A percentile compares a stretch with the other conserved stretches of the same genome.
phyloP scores from a whole-genome alignment of 1,140 invertebrate species.

The Ruditapes philippinarum region DNA sequence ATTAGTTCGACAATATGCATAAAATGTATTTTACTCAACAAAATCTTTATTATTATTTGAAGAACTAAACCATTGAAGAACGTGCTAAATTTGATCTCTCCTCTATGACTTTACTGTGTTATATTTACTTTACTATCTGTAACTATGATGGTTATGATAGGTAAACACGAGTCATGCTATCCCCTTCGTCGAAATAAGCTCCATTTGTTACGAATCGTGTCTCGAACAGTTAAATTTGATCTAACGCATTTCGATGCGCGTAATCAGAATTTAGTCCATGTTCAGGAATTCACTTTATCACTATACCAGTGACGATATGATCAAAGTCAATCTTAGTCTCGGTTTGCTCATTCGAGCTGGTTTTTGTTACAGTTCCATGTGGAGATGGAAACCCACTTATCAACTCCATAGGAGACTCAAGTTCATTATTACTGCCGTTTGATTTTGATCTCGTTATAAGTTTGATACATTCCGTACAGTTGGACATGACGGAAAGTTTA shows the following conservation, averaged over 20 bases:
- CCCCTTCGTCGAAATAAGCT: no score
- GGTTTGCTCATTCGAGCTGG: not conserved
- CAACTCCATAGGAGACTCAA: not conserved
- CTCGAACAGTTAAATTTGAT: no score
- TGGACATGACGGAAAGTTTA: not conserved
- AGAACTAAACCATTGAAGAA: no score
- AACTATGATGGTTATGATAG: no score
- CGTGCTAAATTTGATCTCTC: no score
- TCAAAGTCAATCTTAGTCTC: conserved; percentile 13
- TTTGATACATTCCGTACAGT: conserved; percentile 8
- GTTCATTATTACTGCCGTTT: not conserved
- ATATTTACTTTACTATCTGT: no score
- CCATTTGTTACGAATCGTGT: no score
- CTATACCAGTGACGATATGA: not conserved
- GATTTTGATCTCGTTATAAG: conserved; percentile 17
- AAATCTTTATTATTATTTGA: no score
- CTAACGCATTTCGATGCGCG: not conserved
- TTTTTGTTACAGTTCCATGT: not conserved
- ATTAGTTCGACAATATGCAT: no score
- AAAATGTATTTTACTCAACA: no score
- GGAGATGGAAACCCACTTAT: not conserved
- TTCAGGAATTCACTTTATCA: not conserved
- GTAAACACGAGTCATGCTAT: no score
- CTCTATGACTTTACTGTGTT: no score
- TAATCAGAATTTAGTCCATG: not conserved